Evolutionary conservation across 2,888 invertebrate genomes (phyloP).

Genomic region (Marronus borbonicus): DNA sequence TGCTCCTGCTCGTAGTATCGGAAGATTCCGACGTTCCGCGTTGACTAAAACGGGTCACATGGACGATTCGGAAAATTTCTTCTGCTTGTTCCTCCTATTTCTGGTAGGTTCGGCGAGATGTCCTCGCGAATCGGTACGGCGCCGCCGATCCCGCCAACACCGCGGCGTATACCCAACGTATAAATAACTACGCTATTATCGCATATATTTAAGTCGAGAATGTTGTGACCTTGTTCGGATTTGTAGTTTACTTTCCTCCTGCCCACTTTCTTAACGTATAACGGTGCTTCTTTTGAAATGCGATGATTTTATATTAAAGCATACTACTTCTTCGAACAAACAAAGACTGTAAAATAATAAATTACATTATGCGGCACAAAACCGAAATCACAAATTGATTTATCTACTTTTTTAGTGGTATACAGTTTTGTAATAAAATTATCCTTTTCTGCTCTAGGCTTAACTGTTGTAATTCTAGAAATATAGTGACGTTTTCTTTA

Average conservation of each 20-base stretch:
- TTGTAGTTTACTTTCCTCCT: slow-evolving; percentile 20
- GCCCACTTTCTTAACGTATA: slow-evolving; percentile 1
- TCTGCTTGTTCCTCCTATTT: slow-evolving; percentile 35
- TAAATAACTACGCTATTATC: slow-evolving; percentile 38
- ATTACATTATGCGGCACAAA: too few species aligned
- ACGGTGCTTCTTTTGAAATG: too few species aligned
- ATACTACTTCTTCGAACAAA: too few species aligned
- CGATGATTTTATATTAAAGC: too few species aligned
- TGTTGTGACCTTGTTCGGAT: slow-evolving; percentile 15
- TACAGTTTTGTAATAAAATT: too few species aligned
- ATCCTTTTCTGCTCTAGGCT: too few species aligned
- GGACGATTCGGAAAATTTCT: slow-evolving; percentile 23
- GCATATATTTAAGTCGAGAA: slow-evolving; percentile 28
- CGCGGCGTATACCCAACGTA: not conserved
- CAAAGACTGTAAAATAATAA: too few species aligned
- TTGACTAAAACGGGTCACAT: slow-evolving; percentile 30
- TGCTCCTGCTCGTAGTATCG: slow-evolving; percentile 20
- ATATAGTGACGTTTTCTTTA: too few species aligned
- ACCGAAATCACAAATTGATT: too few species aligned
- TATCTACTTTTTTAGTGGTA: too few species aligned
- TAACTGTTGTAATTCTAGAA: too few species aligned
- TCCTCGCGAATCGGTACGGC: slow-evolving; percentile 16
- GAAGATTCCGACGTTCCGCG: slow-evolving; percentile 16
- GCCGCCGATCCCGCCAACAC: not conserved
- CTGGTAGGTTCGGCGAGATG: slow-evolving; percentile 22